Evolutionary conservation across 2,113 vertebrate genomes (phyloP), one percentile per base, ranked within the genome.

Genomic region (Toxotes jaculatrix): DNA sequence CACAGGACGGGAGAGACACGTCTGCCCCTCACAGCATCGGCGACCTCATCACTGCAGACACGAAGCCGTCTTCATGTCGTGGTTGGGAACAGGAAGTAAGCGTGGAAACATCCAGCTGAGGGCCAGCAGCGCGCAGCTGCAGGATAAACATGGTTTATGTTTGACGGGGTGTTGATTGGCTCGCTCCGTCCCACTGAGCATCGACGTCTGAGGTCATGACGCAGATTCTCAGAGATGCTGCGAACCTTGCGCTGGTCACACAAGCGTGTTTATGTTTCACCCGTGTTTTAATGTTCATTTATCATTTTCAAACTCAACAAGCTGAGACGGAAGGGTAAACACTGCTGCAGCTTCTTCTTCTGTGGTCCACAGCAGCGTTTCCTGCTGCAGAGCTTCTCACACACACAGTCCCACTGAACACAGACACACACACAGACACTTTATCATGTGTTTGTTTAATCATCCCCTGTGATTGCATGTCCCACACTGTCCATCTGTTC

Each of bases 21-120:
- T 56, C 63, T 56, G 42, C 57, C 14, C 66, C 45, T 67, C 59
- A 78, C 57, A 53, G 59, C 27, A 74, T 36, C n/a, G 69, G 69
- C 36, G 34, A 82, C 49, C 32, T 65, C 45, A 56, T 56, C 66
- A 56, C 32, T 31, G 49, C 51, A 23, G 74, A 36, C 57, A 84
- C 65, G 4, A 69, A 79, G 71, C 83, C 63, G 56, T 55, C 68
- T 81, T 74, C 43, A 77, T 89, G 63, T 65, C 45, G 14, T 17
- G 45, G 38, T 83, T 74, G 80, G 71, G 74, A 88, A 79, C 80
- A 91, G 90, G 90, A 91, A 89, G 56, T 63, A 51, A 69, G 72
- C 84, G 80, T 68, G 67, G 84, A 86, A 88, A 89, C 82, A 69
- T 51, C n/a, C 47, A 42, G 51, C 55, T 8, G 45, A 49, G 11